Conservation (phyloP, 2,113 vertebrate species). For the Podilymbus podiceps region DNA sequence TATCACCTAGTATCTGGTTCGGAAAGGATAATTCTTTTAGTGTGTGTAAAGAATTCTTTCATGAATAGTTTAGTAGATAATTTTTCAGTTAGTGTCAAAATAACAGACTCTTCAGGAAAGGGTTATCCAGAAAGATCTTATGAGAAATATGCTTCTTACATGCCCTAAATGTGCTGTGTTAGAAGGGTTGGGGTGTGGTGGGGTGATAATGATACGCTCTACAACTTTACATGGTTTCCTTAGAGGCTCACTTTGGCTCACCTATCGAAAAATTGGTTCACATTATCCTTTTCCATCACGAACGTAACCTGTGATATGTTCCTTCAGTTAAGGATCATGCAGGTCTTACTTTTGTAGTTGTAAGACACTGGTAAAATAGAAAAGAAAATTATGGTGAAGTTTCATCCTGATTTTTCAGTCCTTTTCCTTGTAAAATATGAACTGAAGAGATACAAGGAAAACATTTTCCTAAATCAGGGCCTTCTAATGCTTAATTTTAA, state of each 20-base stretch:
- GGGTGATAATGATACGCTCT: background rate
- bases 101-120: background rate
- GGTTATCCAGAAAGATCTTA: background rate
- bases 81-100: background rate
- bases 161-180: background rate
- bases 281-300: background rate
- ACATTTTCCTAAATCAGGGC: background rate
- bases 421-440: background rate
- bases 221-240: background rate
- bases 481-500: background rate
- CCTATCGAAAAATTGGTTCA: background rate
- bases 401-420: background rate
- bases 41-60: background rate
- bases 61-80: background rate
- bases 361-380: background rate
- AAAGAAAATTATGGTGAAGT: background rate
- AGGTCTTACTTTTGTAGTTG: background rate
- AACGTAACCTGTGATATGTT: background rate
- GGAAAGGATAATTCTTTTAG: background rate
- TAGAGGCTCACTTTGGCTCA: background rate
- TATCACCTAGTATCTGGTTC: background rate
- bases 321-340: background rate
- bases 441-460: background rate
- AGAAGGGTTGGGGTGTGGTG: background rate
- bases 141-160: background rate